Evolutionary conservation across 2,113 vertebrate species (phyloP), one percentile per base, ranked within the genome.

Genomic region (Xenopus borealis): DNA sequence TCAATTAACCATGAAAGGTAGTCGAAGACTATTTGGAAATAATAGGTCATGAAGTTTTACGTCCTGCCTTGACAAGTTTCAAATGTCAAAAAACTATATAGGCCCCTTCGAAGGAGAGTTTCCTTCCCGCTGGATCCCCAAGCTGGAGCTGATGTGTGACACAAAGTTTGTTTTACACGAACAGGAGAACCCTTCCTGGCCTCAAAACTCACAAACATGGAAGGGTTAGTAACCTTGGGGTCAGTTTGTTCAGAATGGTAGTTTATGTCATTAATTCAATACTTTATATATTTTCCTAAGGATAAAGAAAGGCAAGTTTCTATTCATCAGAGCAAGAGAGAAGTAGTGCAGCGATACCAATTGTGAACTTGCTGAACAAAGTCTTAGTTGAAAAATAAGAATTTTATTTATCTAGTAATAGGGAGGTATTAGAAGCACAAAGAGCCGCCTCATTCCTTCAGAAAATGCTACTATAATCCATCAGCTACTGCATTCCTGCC

Each of bases 1-100:
- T 65, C 72, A 75, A 75, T 68, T 75, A 75, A 27, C 55, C 65
- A 62, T 68, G 23, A 55, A 68, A 62, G 72, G 55, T 75, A 75
- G 64, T 59, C 6, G 20, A 46, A 16, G 18, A 75, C 64, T 62
- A 55, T 46, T 18, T 47, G 64, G 53, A 74, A 61, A 67, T 20
- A 17, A 9, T 16, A 46, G 47, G 33, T 20, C 55, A 67, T 33
- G 23, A 57, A 46, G 23, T 12, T 23, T 19, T 20, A 62, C 14
- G 40, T 46, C 62, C 62, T 64, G 23, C 62, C 62, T 44, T 59
- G 19, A 59, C 52, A 47, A 45, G 72, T 40, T 19, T 75, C 55
- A 50, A 59, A 61, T 75, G 64, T 50, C 72, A 75, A 61, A 18
- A 10, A 13, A 16, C 14, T 45, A 53, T 18, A 8, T 70, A 30